Evolutionary conservation across 2,113 vertebrate species (phyloP).

Genomic region (Himantopus leucocephalus): DNA sequence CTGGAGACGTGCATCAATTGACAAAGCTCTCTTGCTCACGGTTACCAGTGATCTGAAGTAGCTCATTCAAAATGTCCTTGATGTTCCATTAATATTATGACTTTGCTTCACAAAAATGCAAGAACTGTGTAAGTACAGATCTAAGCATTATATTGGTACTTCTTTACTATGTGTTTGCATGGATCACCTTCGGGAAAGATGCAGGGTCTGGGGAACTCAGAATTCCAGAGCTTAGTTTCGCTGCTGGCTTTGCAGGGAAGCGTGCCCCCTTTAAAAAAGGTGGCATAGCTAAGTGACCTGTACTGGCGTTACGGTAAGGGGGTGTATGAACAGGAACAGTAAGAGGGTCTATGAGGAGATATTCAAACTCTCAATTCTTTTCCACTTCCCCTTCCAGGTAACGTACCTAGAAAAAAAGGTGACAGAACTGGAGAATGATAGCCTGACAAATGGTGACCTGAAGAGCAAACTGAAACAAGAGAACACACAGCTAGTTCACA

Average conservation of each 20-base stretch:
- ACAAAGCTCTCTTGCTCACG: neutral
- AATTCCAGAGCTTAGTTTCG: neutral
- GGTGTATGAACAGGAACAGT: neutral
- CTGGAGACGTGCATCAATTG: neutral
- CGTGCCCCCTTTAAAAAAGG: neutral
- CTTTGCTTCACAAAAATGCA: neutral
- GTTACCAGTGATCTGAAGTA: neutral
- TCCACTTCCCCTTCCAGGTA: slow-evolving; percentile 73
- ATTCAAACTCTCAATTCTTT: neutral
- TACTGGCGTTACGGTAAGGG: neutral
- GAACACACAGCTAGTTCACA: slow-evolving; percentile 93
- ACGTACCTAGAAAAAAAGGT: slow-evolving; percentile 93
- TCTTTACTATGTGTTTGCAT: neutral
- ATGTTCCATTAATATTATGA: neutral
- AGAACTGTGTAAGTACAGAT: neutral
- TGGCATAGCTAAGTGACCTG: neutral
- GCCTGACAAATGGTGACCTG: slow-evolving; percentile 84
- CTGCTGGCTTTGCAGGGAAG: neutral
- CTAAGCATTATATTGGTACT: neutral
- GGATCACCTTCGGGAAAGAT: neutral
- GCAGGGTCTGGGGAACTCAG: neutral
- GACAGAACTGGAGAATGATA: slow-evolving; percentile 91
- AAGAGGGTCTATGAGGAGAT: neutral
- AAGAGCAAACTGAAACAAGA: slow-evolving; percentile 95
- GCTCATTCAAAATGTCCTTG: neutral